Evolutionary conservation across 2,113 vertebrate genomes (phyloP).

Genomic region (Hyperoodon ampullatus): DNA sequence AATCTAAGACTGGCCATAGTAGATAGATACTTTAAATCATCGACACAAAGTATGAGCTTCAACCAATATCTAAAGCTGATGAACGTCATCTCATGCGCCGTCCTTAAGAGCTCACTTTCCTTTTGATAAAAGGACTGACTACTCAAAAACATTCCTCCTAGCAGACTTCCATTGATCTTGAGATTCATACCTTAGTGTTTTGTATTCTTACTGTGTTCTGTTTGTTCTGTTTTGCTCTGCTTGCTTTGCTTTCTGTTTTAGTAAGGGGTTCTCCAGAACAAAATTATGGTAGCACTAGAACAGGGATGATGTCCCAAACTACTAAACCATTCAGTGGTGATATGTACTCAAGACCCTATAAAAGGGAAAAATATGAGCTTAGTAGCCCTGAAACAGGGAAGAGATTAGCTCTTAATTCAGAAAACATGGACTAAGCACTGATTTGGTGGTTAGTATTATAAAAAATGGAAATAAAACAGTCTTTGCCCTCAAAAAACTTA

Average conservation of each 20-base stretch:
- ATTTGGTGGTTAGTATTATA: neutral
- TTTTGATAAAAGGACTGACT: neutral
- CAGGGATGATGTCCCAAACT: neutral
- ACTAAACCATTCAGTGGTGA: neutral
- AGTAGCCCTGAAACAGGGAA: neutral
- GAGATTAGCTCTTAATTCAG: slow-evolving; percentile 27
- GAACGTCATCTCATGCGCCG: neutral
- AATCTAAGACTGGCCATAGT: neutral
- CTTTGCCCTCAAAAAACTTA: neutral
- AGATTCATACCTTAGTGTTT: neutral
- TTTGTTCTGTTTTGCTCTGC: neutral
- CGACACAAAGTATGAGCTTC: neutral
- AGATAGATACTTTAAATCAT: neutral
- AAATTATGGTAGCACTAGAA: neutral
- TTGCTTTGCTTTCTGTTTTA: slow-evolving; percentile 15
- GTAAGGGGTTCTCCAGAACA: slow-evolving; percentile 34
- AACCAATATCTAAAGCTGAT: neutral
- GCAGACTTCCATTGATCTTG: neutral
- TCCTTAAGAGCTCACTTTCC: neutral
- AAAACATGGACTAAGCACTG: neutral
- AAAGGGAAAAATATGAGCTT: neutral
- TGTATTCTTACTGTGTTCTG: neutral
- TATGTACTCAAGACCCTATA: neutral
- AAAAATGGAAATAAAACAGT: neutral
- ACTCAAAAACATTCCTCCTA: neutral